Conservation (phyloP, 2,888 invertebrate genomes). For the Chymomyza amoena region DNA sequence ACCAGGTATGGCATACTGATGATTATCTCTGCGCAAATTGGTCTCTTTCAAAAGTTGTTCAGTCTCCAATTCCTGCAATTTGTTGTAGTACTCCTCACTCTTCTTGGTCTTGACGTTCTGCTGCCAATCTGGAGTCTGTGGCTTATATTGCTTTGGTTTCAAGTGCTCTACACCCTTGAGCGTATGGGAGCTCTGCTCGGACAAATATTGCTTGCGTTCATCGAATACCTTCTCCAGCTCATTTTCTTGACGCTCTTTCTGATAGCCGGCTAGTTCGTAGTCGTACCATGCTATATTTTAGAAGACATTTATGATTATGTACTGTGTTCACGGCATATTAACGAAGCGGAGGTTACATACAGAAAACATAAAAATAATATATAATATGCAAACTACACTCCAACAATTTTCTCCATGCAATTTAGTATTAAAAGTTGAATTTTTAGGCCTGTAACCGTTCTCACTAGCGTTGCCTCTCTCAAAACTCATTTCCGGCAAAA, state of each 20-base stretch:
- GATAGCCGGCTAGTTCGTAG: conserved; percentile 90
- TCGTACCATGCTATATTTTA: conserved; percentile 91
- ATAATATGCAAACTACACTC: neutral
- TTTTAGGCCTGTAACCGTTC: neutral
- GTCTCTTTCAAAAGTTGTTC: conserved; percentile 91
- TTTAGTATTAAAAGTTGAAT: neutral
- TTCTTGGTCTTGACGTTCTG: conserved; percentile 89
- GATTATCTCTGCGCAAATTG: conserved; percentile 86
- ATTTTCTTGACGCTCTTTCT: conserved; percentile 87
- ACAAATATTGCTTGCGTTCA: conserved; percentile 86
- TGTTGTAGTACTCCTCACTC: conserved; percentile 89
- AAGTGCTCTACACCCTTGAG: conserved; percentile 81
- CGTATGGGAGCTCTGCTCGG: conserved; percentile 84
- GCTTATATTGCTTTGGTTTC: conserved; percentile 84
- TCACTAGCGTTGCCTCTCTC: neutral
- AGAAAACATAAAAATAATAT: conserved; percentile 4
- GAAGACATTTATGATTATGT: conserved; percentile 43
- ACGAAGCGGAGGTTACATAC: conserved; percentile 8
- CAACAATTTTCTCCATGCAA: conserved; percentile 29
- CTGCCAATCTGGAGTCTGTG: conserved; percentile 91
- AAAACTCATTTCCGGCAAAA: neutral
- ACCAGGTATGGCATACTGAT: conserved; percentile 91
- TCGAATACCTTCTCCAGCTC: conserved; percentile 94
- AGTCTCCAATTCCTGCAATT: conserved; percentile 89
- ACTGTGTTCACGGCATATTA: conserved; percentile 5